A percentile compares a stretch with the other conserved stretches of the same genome.
phyloP scores from a whole-genome alignment of 2,113 vertebrate genomes.

The Saccopteryx leptura region DNA sequence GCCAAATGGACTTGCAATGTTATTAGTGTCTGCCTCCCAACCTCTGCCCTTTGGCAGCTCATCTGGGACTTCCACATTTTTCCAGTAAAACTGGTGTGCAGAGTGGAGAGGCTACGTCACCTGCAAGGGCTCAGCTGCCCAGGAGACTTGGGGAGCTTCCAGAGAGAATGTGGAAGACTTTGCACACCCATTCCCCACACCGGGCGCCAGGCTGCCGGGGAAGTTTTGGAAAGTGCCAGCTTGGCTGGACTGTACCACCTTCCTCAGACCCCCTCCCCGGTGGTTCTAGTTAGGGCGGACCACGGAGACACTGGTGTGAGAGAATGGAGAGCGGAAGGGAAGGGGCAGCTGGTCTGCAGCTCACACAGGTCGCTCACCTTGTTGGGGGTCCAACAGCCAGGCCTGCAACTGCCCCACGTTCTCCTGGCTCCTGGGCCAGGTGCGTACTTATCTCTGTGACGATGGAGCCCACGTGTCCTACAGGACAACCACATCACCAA shows the following conservation, averaged over 20 bases:
- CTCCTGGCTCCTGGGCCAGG: background rate
- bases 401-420: background rate
- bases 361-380: background rate
- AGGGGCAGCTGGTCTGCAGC: background rate
- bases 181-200: fast-evolving
- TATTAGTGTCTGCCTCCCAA: background rate
- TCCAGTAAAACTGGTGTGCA: background rate
- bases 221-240: background rate
- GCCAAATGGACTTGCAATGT: conserved; percentile 26
- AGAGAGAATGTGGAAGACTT: background rate
- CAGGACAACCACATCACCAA: background rate
- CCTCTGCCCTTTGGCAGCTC: background rate
- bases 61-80: background rate
- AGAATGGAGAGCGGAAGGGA: background rate
- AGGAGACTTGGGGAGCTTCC: background rate
- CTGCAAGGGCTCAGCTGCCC: background rate
- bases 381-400: background rate
- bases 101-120: background rate
- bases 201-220: background rate
- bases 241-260: background rate
- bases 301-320: background rate
- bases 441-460: background rate
- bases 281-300: background rate
- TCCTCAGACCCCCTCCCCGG: background rate
- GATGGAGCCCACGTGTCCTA: background rate